A percentile compares a stretch with the other conserved stretches of the same genome.
Conservation (phyloP, 2,797 vertebrate species). For the Channallabes apus region DNA sequence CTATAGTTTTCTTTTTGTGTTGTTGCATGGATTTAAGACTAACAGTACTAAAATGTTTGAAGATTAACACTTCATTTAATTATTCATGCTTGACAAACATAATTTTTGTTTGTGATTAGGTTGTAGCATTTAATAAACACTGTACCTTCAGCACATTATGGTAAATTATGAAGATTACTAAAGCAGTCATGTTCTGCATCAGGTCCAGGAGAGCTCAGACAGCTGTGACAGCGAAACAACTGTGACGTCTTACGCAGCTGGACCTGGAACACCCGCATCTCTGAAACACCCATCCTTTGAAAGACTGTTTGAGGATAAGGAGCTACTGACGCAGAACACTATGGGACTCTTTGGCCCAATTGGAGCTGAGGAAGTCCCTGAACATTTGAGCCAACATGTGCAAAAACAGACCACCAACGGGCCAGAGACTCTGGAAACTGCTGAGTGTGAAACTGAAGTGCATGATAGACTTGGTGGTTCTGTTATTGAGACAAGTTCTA, state of each 20-base stretch:
- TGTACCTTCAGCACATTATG: neutral
- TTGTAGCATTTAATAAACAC: neutral
- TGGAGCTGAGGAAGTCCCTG: slow-evolving; percentile 62
- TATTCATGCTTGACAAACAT: neutral
- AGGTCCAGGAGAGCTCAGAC: slow-evolving; percentile 93
- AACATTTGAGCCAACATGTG: slow-evolving; percentile 79
- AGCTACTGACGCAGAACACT: slow-evolving; percentile 51
- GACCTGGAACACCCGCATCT: slow-evolving; percentile 73
- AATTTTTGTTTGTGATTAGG: neutral
- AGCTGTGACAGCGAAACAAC: slow-evolving; percentile 97
- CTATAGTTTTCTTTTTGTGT: neutral
- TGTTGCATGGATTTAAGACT: neutral
- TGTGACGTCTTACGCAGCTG: slow-evolving; percentile 83
- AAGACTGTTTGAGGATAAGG: slow-evolving; percentile 54
- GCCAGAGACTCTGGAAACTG: neutral
- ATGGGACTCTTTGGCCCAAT: slow-evolving; percentile 45
- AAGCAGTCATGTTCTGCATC: neutral
- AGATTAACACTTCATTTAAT: neutral
- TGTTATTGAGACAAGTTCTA: slow-evolving; percentile 48
- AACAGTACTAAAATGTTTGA: neutral
- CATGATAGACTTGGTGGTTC: slow-evolving; percentile 15
- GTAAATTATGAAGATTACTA: neutral
- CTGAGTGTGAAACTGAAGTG: slow-evolving; percentile 3
- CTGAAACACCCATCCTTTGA: slow-evolving; percentile 71
- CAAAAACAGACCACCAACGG: slow-evolving; percentile 40